phyloP scores from a whole-genome alignment of 2,888 invertebrate species.

The Amiota minor region DNA sequence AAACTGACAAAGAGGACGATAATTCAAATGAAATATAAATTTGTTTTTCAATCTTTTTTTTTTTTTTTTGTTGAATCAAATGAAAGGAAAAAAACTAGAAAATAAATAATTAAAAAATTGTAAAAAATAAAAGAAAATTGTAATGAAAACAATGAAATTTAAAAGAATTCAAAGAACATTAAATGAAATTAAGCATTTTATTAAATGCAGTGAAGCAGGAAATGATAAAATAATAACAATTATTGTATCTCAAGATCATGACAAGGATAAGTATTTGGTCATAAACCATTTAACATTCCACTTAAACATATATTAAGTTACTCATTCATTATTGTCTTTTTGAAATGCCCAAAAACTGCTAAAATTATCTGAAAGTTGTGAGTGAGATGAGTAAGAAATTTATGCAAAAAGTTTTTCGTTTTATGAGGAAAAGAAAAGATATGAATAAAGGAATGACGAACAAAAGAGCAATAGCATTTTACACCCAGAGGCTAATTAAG shows the following conservation, averaged over 20 bases:
- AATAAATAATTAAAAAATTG: conserved; percentile 19
- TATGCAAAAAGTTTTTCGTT: conserved; percentile 22
- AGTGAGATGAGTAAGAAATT: conserved; percentile 3
- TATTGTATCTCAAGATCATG: background rate
- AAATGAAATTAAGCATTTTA: conserved; percentile 58
- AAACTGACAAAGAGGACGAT: conserved; percentile 45
- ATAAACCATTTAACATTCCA: background rate
- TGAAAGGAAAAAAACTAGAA: conserved; percentile 27
- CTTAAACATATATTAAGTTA: background rate
- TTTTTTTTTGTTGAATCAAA: conserved; percentile 42
- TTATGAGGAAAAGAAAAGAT: background rate
- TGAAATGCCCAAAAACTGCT: conserved; percentile 4
- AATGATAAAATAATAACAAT: conserved; percentile 59
- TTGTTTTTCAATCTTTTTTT: background rate
- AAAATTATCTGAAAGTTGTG: conserved; percentile 8
- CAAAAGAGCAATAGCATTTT: background rate
- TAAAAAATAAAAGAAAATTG: conserved; percentile 9
- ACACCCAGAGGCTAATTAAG: conserved; percentile 7
- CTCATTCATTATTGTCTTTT: background rate
- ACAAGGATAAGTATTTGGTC: background rate
- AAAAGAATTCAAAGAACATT: background rate
- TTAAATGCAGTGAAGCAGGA: conserved; percentile 46
- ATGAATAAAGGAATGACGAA: background rate
- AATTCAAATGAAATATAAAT: conserved; percentile 2
- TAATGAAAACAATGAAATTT: background rate